These are phyloP conservation scores for Neoascia interrupta DNA, from an alignment of 2,888 invertebrate species.

Conservation along the genomic window DNA sequence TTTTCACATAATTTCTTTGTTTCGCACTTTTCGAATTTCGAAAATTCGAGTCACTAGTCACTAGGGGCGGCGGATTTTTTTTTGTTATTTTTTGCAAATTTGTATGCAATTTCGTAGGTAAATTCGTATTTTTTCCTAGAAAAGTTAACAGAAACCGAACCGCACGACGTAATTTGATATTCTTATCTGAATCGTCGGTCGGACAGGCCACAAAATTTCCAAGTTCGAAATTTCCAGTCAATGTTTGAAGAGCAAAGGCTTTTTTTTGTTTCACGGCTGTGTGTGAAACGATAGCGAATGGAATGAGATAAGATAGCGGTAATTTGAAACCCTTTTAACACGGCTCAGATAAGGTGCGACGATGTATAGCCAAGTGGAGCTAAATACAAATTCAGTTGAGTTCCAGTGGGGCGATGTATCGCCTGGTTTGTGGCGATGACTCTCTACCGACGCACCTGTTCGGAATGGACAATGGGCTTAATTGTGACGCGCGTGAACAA, in stretches of 20 bases:
- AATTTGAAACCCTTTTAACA: conserved; percentile 32
- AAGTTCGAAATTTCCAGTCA: conserved; percentile 56
- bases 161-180: conserved; percentile 50
- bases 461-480: conserved; percentile 57
- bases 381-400: conserved; percentile 23
- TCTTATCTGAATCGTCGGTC: conserved; percentile 60
- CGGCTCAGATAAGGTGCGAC: conserved; percentile 40
- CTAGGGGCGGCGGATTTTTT: neutral
- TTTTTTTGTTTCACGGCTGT: no score
- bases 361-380: neutral
- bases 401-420: conserved; percentile 47
- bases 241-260: no score
- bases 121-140: no score
- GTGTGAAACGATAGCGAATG: conserved; percentile 56
- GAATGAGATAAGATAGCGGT: conserved; percentile 64
- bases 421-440: neutral
- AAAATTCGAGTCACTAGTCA: conserved; percentile 4
- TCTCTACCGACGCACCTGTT: conserved; percentile 45
- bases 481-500: conserved; percentile 61
- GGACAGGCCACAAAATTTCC: conserved; percentile 36
- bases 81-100: no score
- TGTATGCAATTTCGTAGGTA: neutral
- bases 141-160: conserved; percentile 42
- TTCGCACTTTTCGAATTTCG: conserved; percentile 1
- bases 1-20: conserved; percentile 15